These are phyloP conservation scores for Campopleginae sp. DNA, from an alignment of 2,888 invertebrate species.

Conservation along the genomic window DNA sequence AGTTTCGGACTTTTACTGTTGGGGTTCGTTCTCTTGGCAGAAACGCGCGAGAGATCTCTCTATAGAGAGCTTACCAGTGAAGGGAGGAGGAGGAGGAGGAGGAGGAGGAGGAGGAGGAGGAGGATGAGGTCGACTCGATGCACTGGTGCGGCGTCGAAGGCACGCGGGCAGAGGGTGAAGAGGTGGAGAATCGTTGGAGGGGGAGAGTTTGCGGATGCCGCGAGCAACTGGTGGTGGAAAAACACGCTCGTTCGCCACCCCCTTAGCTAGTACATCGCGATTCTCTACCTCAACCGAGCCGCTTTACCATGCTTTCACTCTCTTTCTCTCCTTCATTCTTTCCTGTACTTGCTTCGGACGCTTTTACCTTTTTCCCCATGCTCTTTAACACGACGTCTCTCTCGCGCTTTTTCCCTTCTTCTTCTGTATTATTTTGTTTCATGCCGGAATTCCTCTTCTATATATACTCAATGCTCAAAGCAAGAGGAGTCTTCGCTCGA, in stretches of 20 bases:
- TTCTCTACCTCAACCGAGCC: constrained; percentile 73
- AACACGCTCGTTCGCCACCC: constrained; percentile 83
- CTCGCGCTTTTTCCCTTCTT: constrained; percentile 64
- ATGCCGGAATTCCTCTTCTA: constrained; percentile 73
- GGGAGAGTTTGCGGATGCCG: constrained; percentile 75
- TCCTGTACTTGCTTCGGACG: constrained; percentile 50
- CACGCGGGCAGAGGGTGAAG: constrained; percentile 51
- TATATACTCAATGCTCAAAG: constrained; percentile 73
- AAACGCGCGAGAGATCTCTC: constrained; percentile 61
- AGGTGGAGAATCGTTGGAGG: constrained; percentile 37
- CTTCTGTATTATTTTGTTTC: constrained; percentile 68
- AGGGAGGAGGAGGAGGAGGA: constrained; percentile 5
- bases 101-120: constrained; percentile 20
- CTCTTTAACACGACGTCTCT: constrained; percentile 1
- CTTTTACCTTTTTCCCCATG: constrained; percentile 29
- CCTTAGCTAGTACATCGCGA: constrained; percentile 76
- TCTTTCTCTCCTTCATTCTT: constrained; percentile 64
- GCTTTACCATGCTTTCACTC: constrained; percentile 66
- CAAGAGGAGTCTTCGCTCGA: constrained; percentile 70
- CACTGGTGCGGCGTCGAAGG: constrained; percentile 54
- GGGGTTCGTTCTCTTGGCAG: constrained; percentile 68
- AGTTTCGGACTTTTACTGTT: constrained; percentile 80
- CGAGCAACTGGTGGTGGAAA: constrained; percentile 85
- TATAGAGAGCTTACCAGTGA: constrained; percentile 39
- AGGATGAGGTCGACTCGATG: constrained; percentile 60